Evolutionary conservation across 2,888 invertebrate genomes (phyloP), one percentile per base, ranked within the genome.

Genomic region (Cryptus armator): DNA sequence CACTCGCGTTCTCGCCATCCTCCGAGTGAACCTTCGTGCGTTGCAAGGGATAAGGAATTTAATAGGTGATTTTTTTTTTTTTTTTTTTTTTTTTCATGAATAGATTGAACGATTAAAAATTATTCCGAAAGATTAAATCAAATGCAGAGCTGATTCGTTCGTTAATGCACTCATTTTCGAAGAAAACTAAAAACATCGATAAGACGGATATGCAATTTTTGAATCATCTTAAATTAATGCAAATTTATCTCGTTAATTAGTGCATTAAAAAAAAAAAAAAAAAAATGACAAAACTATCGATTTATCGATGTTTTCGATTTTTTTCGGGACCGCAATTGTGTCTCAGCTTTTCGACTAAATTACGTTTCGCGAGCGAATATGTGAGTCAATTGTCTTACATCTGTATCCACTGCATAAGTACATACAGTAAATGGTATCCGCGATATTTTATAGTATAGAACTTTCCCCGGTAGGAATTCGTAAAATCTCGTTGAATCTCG

Each of bases 381-480:
- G 37, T 9, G 37, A 37, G 37, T 9, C 37, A 37, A 37, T 37
- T 9, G 5, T 37, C 37, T 37, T 7, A 37, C 37, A 37, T 37
- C 37, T 37, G 37, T 9, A 37, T 37, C 9, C 37, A 9, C 37
- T 7, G 37, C 37, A 37, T 37, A 37, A 37, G 37, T 37, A 37
- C 5, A 37, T 53, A 59, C 53, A 24, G 53, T 37, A 56, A 51
- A 72, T 59, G 46, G 37, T 32, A 72, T 56, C 43, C 59, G 72
- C 37, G 59, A 64, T 72, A 68, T 66, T 7, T 16, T 29, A 68
- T 56, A 16, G 32, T 24, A 64, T 59, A 70, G 85, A 90, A 92
- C 90, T 92, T 92, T 91, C 91, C 90, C 90, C 89, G 76, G 76
- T 82, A 87, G 90, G 91, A 91, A 92, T 92, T 92, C 83, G 89